Evolutionary conservation across 1,140 invertebrate species (phyloP), one percentile per base, ranked within the genome.

Genomic region (Drosophila burlai): DNA sequence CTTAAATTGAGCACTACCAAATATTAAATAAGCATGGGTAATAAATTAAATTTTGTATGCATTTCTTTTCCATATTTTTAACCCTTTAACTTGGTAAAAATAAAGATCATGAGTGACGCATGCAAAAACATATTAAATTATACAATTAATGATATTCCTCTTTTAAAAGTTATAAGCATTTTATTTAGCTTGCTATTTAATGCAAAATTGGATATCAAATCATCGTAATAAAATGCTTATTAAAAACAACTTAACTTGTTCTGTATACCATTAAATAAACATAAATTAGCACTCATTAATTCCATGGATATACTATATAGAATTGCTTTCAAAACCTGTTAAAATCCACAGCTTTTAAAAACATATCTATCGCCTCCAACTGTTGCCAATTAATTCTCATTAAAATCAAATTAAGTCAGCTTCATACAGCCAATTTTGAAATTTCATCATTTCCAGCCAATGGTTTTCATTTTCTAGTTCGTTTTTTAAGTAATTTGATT

Each of bases 401-500:
- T 89, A 75, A 89, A 89, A 79, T 69, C 69, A 62, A 55, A 81
- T 89, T 87, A 80, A 83, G 49, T 52, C n/a, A 47, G 8, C 11
- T 11, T 0, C 4, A 36, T 21, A 45, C 31, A 66, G 47, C 52
- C 62, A 77, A 78, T 74, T 83, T 76, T 52, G 42, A 71, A 69
- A 81, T 66, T 81, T 78, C 64, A 69, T 50, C 79, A 80, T 76
- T 79, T 82, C 74, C 78, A 58, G 76, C 50, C 58, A 52, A 46
- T 83, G 65, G 79, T 50, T 47, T 52, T 57, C 42, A 15, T 57
- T 67, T 66, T 79, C 49, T 36, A 61, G 49, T 57, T 42, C 9
- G 43, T 7, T 29, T 65, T 64, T 50, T 36, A 6, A 61, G 45
- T 75, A 59, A 52, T 60, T 60, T n/a, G 0, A 38, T 50, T 73